phyloP scores from a whole-genome alignment of 2,888 invertebrate species.

The Eucriotettix oculatus region DNA sequence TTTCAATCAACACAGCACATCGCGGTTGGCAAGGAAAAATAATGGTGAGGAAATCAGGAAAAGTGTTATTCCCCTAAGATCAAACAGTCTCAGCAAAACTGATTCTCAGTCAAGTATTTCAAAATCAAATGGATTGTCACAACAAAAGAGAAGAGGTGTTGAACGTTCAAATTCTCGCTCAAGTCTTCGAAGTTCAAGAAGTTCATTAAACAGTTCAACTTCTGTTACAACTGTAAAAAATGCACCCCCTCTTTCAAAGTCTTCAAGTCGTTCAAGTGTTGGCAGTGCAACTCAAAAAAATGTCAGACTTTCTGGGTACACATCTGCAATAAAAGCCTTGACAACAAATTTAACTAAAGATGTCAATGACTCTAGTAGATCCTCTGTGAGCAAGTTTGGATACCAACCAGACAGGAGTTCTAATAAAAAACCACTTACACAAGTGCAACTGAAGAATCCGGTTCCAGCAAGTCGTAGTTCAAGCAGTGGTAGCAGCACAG shows the following conservation, averaged over 20 bases:
- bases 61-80: constrained; percentile 25
- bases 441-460: constrained; percentile 16
- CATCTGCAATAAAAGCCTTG: constrained; percentile 31
- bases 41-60: constrained; percentile 18
- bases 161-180: constrained; percentile 64
- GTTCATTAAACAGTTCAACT: constrained; percentile 66
- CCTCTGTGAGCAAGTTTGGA: not conserved
- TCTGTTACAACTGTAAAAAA: constrained; percentile 63
- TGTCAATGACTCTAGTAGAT: constrained; percentile 11
- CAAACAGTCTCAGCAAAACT: constrained; percentile 25
- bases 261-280: constrained; percentile 21
- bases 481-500: constrained; percentile 41
- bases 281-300: constrained; percentile 8
- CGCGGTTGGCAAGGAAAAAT: constrained; percentile 7
- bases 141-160: constrained; percentile 30
- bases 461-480: constrained; percentile 40
- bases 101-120: constrained; percentile 20
- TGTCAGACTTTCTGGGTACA: constrained; percentile 26
- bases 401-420: constrained; percentile 12
- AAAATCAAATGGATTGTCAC: constrained; percentile 12
- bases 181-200: constrained; percentile 64
- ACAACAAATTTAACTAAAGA: constrained; percentile 22
- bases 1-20: too few relatives aligned
- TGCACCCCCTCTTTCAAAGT: constrained; percentile 30
- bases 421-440: constrained; percentile 17